phyloP scores from a whole-genome alignment of 2,113 vertebrate species.

The Tragelaphus imberbis region DNA sequence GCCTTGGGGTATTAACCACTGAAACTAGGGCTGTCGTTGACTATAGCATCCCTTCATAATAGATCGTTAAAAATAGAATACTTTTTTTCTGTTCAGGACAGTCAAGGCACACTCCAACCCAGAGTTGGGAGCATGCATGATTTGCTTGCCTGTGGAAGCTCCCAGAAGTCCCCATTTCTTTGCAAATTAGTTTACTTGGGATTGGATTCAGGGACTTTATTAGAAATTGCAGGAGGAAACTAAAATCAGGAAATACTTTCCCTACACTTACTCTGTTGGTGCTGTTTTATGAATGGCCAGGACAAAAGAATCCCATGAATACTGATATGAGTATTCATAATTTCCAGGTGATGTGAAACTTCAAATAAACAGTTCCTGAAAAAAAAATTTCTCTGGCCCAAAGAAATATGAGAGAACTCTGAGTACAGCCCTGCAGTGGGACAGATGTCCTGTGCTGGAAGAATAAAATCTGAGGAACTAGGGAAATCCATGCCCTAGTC shows the following conservation, averaged over 20 bases:
- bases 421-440: not conserved
- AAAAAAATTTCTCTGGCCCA: constrained; percentile 2
- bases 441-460: not conserved
- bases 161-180: not conserved
- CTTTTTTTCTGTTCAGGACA: not conserved
- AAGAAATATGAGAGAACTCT: not conserved
- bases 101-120: not conserved
- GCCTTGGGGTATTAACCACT: not conserved
- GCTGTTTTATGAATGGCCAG: not conserved
- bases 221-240: not conserved
- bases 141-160: not conserved
- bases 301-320: not conserved
- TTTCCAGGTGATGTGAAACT: not conserved
- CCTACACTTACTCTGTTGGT: not conserved
- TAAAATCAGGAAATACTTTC: not conserved
- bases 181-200: not conserved
- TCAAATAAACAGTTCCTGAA: constrained; percentile 19
- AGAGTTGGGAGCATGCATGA: not conserved
- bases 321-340: not conserved
- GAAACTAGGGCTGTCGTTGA: not conserved
- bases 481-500: not conserved
- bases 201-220: not conserved
- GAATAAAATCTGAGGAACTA: not conserved
- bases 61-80: not conserved
- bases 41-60: not conserved